Conservation (phyloP, 2,888 invertebrate genomes). For the Deilephila porcellus region DNA sequence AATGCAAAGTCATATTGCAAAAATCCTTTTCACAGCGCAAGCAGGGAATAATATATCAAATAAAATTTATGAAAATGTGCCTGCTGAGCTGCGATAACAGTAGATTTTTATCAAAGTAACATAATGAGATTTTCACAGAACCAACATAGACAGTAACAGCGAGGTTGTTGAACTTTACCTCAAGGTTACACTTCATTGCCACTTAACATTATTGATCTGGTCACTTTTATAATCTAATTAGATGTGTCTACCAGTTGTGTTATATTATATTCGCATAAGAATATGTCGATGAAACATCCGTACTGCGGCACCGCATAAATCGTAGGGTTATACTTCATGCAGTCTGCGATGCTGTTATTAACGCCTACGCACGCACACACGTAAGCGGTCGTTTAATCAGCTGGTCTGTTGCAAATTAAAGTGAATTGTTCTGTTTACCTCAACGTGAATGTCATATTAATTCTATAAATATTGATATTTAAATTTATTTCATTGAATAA, state of each 20-base stretch:
- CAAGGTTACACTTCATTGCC: slow-evolving; percentile 37
- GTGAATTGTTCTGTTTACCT: slow-evolving; percentile 54
- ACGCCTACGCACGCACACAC: slow-evolving; percentile 33
- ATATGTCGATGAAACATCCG: slow-evolving; percentile 15
- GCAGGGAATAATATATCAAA: no score
- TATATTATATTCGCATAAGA: slow-evolving; percentile 2
- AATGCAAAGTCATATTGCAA: no score
- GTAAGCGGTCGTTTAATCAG: slow-evolving; percentile 48
- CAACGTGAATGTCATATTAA: slow-evolving; percentile 44
- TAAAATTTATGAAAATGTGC: no score
- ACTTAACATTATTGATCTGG: slow-evolving; percentile 27
- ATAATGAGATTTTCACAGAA: slow-evolving; percentile 7
- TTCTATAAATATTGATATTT: slow-evolving; percentile 34
- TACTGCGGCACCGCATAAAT: not conserved
- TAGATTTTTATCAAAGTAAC: no score
- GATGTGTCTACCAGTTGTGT: not conserved
- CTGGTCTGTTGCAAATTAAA: slow-evolving; percentile 40
- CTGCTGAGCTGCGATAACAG: no score
- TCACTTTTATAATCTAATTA: slow-evolving; percentile 28
- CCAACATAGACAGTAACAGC: slow-evolving; percentile 4
- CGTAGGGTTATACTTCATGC: not conserved
- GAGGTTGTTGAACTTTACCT: slow-evolving; percentile 39
- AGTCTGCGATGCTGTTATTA: not conserved
- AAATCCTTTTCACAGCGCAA: no score
- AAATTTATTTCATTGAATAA: not conserved